These are phyloP conservation scores for Drosophila watanabei DNA, from an alignment of 1,140 invertebrate species.

Conservation along the genomic window DNA sequence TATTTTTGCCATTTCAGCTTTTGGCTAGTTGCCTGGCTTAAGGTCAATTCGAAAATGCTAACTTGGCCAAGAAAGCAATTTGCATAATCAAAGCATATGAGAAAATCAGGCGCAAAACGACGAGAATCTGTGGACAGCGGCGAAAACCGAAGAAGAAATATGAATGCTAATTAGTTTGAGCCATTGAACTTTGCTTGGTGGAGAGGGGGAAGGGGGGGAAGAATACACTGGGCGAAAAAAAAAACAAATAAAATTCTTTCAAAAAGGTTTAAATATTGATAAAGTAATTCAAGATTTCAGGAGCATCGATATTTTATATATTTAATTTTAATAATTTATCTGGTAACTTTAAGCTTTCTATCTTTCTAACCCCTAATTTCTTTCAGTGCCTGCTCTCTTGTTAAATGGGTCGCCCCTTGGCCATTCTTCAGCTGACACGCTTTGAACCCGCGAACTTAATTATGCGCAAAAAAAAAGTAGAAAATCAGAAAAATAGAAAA, in stretches of 20 bases:
- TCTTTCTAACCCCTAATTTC: neutral
- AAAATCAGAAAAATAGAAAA: neutral
- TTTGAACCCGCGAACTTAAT: conserved; percentile 54
- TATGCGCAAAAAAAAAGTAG: conserved; percentile 57
- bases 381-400: neutral
- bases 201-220: neutral
- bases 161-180: conserved; percentile 49
- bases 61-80: conserved; percentile 40
- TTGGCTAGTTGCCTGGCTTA: conserved; percentile 8
- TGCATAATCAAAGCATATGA: conserved; percentile 48
- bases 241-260: neutral
- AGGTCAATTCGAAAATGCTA: conserved; percentile 27
- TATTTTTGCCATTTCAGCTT: neutral
- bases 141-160: conserved; percentile 44
- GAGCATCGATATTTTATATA: too few species aligned
- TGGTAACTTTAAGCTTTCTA: too few species aligned
- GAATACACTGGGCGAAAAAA: neutral
- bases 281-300: neutral
- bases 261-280: too few species aligned
- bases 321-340: too few species aligned
- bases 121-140: conserved; percentile 33
- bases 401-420: conserved; percentile 42
- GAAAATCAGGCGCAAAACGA: conserved; percentile 33
- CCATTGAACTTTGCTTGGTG: conserved; percentile 51
- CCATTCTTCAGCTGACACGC: conserved; percentile 43